Conservation (phyloP, 2,113 vertebrate species). For the Balaenoptera acutorostrata region DNA sequence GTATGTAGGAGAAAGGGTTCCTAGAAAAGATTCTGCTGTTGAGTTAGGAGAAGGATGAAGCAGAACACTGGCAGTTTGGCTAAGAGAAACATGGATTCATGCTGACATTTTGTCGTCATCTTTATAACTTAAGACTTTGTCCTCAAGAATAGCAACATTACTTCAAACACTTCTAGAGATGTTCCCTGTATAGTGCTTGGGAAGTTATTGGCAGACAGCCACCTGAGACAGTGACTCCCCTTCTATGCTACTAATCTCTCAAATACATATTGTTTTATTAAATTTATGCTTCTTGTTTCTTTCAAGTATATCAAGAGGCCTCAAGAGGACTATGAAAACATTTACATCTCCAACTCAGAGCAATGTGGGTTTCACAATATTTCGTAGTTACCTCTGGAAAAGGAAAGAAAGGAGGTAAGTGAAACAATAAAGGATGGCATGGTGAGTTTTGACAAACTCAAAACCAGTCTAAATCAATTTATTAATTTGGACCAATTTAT, state of each 20-base stretch:
- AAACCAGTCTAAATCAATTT: neutral
- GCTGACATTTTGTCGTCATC: neutral
- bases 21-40: neutral
- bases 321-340: conserved; percentile 39
- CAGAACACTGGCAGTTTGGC: neutral
- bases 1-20: neutral
- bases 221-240: neutral
- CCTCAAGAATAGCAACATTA: neutral
- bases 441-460: conserved; percentile 7
- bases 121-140: conserved; percentile 11
- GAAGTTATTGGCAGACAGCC: neutral
- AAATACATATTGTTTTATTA: conserved; percentile 17
- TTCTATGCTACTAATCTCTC: neutral
- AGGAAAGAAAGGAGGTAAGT: conserved; percentile 50
- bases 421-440: neutral
- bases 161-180: neutral
- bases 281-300: conserved; percentile 51
- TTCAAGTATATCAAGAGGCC: conserved; percentile 37
- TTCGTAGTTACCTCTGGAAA: conserved; percentile 23
- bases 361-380: conserved; percentile 12
- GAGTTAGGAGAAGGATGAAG: neutral
- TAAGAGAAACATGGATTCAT: neutral
- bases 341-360: conserved; percentile 14
- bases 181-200: neutral
- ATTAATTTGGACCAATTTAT: neutral